phyloP scores from a whole-genome alignment of 2,888 invertebrate genomes.

The Phorcus lineatus region DNA sequence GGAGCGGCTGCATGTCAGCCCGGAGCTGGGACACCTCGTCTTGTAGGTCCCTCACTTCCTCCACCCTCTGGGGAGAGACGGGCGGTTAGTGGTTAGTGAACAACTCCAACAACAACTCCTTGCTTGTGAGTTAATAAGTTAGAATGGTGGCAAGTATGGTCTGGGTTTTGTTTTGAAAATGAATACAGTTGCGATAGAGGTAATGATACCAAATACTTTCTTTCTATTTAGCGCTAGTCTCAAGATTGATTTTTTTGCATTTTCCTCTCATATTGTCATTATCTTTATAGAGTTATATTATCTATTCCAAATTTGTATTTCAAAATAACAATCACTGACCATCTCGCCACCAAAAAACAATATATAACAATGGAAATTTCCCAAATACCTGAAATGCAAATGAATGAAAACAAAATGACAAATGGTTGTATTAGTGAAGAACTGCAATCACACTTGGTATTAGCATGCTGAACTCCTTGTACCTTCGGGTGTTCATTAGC shows the following conservation, averaged over 20 bases:
- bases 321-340: neutral
- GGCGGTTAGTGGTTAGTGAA: neutral
- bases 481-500: neutral
- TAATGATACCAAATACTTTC: no score
- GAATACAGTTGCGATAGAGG: neutral
- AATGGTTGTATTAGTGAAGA: neutral
- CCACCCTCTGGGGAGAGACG: conserved; percentile 55
- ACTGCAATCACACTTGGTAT: conserved; percentile 11
- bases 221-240: no score
- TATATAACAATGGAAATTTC: no score
- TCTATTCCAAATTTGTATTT: neutral
- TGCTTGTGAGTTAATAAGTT: neutral
- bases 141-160: neutral
- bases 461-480: neutral
- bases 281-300: neutral
- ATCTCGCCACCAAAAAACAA: no score
- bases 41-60: conserved; percentile 66
- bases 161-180: neutral
- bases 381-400: neutral
- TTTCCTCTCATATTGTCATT: no score
- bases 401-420: neutral
- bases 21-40: conserved; percentile 64
- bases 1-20: conserved; percentile 59
- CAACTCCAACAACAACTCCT: neutral
- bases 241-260: neutral